Evolutionary conservation across 1,140 invertebrate species (phyloP).

Genomic region (Drosophila repletoides): DNA sequence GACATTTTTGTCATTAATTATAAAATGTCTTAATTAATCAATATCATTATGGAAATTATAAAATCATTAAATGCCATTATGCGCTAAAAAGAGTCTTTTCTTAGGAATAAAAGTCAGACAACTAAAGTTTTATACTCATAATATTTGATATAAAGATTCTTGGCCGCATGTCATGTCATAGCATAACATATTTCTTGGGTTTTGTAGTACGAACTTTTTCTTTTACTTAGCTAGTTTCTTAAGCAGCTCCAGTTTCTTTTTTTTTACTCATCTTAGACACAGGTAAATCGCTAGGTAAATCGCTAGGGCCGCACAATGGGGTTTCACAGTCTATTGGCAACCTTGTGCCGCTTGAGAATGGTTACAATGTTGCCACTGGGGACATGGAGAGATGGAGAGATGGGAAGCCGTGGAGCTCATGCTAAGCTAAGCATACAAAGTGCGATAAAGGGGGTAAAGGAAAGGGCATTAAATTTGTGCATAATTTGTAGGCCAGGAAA

Average conservation of each 20-base stretch:
- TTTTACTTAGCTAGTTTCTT: neutral
- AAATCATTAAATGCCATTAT: too few relatives aligned
- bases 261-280: neutral
- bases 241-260: neutral
- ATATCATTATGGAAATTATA: too few relatives aligned
- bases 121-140: too few relatives aligned
- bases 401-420: neutral
- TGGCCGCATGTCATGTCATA: too few relatives aligned
- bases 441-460: neutral
- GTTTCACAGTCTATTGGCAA: constrained; percentile 72
- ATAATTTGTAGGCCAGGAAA: constrained; percentile 73
- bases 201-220: too few relatives aligned
- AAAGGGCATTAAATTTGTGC: constrained; percentile 53
- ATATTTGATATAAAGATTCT: too few relatives aligned
- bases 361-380: constrained; percentile 41
- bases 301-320: constrained; percentile 31
- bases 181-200: too few relatives aligned
- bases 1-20: too few relatives aligned
- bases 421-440: too few relatives aligned
- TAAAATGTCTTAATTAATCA: too few relatives aligned
- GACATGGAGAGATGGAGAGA: neutral
- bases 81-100: too few relatives aligned
- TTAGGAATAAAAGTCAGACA: too few relatives aligned
- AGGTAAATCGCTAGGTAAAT: constrained; percentile 5
- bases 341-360: constrained; percentile 67